phyloP scores from a whole-genome alignment of 1,140 invertebrate genomes.

The Drosophila nasuta region DNA sequence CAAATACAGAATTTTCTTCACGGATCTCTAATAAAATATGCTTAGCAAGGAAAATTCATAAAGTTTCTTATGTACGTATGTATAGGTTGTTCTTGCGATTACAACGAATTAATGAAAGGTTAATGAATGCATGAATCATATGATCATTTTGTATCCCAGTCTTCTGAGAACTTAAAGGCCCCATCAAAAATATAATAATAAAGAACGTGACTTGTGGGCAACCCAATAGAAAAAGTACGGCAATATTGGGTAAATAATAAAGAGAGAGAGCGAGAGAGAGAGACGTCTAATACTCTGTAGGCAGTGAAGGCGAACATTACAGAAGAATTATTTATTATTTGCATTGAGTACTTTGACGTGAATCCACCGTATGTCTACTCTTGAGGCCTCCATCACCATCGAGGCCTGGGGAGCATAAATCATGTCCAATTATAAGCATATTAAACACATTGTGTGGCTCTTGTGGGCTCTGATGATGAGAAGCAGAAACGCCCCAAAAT shows the following conservation, averaged over 20 bases:
- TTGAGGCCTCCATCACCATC: background rate
- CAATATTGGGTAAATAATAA: slow-evolving; percentile 5
- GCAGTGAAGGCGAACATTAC: slow-evolving; percentile 24
- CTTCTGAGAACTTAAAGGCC: background rate
- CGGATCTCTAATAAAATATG: background rate
- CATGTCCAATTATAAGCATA: slow-evolving; percentile 50
- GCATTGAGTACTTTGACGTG: slow-evolving; percentile 34
- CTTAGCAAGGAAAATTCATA: background rate
- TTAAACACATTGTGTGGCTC: slow-evolving; percentile 47
- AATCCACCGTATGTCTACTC: background rate
- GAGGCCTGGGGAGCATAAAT: slow-evolving; percentile 30
- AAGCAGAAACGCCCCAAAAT: slow-evolving; percentile 40
- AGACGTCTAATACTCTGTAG: background rate
- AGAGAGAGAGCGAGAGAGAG: too few relatives aligned
- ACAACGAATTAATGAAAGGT: too few relatives aligned
- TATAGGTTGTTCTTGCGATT: background rate
- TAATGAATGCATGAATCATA: background rate
- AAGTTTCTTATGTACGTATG: background rate
- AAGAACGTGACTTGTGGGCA: slow-evolving; percentile 11
- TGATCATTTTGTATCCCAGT: background rate
- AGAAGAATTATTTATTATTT: slow-evolving; percentile 32
- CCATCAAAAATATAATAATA: slow-evolving; percentile 10
- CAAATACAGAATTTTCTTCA: background rate
- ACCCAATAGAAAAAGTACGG: too few relatives aligned
- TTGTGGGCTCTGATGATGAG: background rate